Evolutionary conservation across 2,888 invertebrate genomes (phyloP), one percentile per base, ranked within the genome.

Genomic region (Acanthococcus lagerstroemiae): DNA sequence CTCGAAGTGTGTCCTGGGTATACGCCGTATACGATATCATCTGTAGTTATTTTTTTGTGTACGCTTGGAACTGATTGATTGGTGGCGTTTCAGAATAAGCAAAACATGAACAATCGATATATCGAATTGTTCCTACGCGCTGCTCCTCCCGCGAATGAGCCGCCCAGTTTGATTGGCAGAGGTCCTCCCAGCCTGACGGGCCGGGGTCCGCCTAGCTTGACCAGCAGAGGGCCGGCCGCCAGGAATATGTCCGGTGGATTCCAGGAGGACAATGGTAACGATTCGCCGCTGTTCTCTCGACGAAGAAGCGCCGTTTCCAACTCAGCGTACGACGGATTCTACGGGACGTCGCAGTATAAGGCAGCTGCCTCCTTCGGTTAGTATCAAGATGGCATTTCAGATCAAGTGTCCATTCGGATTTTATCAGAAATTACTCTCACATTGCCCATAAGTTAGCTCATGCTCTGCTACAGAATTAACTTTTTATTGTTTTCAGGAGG

Each of bases 21-120:
- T n/a, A n/a, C n/a, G n/a, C n/a, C n/a, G n/a, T n/a, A n/a, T n/a
- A n/a, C n/a, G n/a, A n/a, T n/a, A n/a, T n/a, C n/a, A n/a, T n/a
- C n/a, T n/a, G n/a, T n/a, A n/a, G n/a, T n/a, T n/a, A n/a, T n/a
- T n/a, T n/a, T n/a, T n/a, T n/a, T n/a, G n/a, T n/a, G n/a, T n/a
- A n/a, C n/a, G n/a, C n/a, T n/a, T n/a, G n/a, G n/a, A n/a, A n/a
- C n/a, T n/a, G n/a, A n/a, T n/a, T n/a, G n/a, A n/a, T n/a, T n/a
- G n/a, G n/a, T n/a, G n/a, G n/a, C n/a, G n/a, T 73, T 72, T 3
- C 70, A 89, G 75, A 90, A 93, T 76, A 89, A 90, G 73, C 87
- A 88, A 73, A 86, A 90, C 75, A 92, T 93, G 89, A 90, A 91
- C 69, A 89, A 90, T 73, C 85, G 93, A 69, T 96, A 95, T 78